phyloP scores from a whole-genome alignment of 2,797 vertebrate genomes.

The Ctenosaura bakeri region DNA sequence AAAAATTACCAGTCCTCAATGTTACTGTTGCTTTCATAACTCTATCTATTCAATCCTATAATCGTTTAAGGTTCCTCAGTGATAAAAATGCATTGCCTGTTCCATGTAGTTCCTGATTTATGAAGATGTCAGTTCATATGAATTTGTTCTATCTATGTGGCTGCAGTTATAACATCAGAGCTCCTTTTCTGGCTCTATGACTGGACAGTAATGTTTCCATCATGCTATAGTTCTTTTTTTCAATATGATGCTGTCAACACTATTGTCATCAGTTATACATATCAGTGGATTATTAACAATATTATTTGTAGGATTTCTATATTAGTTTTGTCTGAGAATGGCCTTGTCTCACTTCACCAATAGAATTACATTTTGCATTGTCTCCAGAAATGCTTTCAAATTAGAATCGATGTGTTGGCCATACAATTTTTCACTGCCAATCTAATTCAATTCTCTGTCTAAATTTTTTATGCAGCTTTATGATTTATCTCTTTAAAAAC shows the following conservation, averaged over 20 bases:
- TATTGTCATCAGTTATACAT: slow-evolving; percentile 85
- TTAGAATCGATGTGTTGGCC: slow-evolving; percentile 78
- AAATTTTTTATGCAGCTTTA: slow-evolving; percentile 67
- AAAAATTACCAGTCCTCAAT: slow-evolving; percentile 5
- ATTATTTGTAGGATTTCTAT: slow-evolving; percentile 87
- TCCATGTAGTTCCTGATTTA: slow-evolving; percentile 85
- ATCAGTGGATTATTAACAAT: slow-evolving; percentile 90
- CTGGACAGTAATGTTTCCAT: slow-evolving; percentile 79
- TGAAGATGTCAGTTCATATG: slow-evolving; percentile 83
- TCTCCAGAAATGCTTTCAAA: slow-evolving; percentile 79
- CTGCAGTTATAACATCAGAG: slow-evolving; percentile 86
- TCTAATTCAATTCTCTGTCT: slow-evolving; percentile 77
- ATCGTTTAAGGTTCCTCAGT: slow-evolving; percentile 37
- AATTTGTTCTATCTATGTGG: slow-evolving; percentile 62
- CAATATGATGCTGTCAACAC: slow-evolving; percentile 89
- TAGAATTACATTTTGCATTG: slow-evolving; percentile 78
- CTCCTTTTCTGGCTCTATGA: slow-evolving; percentile 77
- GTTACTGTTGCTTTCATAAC: slow-evolving; percentile 34
- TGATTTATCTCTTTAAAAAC: slow-evolving; percentile 57
- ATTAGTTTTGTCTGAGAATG: slow-evolving; percentile 83
- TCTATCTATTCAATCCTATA: slow-evolving; percentile 10
- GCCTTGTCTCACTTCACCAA: slow-evolving; percentile 71
- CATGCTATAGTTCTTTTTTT: slow-evolving; percentile 84
- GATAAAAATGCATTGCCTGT: slow-evolving; percentile 50
- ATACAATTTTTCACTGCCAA: slow-evolving; percentile 76